These are phyloP conservation scores for Brachionus asplanchnoidis DNA, from an alignment of 1,140 invertebrate genomes.

Conservation along the genomic window DNA sequence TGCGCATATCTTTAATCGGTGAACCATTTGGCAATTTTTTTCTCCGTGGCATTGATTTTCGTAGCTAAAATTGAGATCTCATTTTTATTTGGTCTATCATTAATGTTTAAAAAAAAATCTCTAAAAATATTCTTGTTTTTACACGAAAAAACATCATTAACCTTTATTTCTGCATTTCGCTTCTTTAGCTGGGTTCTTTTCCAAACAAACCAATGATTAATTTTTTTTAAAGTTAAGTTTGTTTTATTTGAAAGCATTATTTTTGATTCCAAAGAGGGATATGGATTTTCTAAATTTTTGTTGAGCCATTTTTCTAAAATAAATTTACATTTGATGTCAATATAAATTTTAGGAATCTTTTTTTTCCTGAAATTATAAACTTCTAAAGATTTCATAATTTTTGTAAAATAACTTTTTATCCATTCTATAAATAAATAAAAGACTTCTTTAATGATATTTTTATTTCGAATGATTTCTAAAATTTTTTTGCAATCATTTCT, in stretches of 20 bases:
- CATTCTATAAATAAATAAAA: background rate
- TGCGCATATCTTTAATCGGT: background rate
- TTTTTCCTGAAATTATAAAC: background rate
- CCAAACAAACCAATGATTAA: background rate
- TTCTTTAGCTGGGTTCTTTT: background rate
- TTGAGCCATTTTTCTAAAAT: background rate
- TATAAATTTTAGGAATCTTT: background rate
- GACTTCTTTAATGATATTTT: background rate
- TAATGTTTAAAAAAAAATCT: conserved; percentile 5
- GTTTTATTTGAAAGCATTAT: background rate
- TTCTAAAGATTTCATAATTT: background rate
- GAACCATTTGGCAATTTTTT: conserved; percentile 20
- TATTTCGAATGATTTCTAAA: background rate
- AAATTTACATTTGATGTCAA: background rate
- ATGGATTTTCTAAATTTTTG: background rate
- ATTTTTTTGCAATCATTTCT: background rate
- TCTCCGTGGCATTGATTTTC: background rate
- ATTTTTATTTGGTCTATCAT: background rate
- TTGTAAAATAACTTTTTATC: background rate
- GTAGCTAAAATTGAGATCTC: background rate
- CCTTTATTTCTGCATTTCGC: background rate
- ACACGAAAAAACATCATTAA: background rate
- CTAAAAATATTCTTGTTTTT: background rate
- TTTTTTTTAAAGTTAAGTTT: background rate
- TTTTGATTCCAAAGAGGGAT: background rate